Base-by-base conservation (phyloP, 2,888 invertebrate genomes). In the Sturmia bella region DNA sequence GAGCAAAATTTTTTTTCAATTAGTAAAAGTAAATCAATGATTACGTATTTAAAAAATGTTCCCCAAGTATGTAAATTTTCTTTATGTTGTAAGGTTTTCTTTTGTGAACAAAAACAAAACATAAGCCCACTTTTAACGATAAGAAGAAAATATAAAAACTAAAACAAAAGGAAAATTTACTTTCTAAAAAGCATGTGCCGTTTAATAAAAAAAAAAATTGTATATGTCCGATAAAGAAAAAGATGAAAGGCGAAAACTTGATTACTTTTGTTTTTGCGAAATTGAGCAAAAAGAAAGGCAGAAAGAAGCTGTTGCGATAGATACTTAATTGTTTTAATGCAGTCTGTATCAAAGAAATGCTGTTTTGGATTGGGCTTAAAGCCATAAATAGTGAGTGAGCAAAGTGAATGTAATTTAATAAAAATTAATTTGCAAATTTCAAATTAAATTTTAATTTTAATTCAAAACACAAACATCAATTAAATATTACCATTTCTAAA, bases 121-220 rank as follows among this genome's bases (percentile, higher is more conserved):
- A 11, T 56, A 43, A 50, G 15, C 32, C 11, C 52, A 27, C 21
- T 59, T 21, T 17, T 21, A 43, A 43, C 11, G 27, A 48, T 41
- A 19, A 24, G 39, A 32, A 17, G 13, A 1, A 7, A 32, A 32
- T 9, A 32, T 7, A 32, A 32, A 32, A 32, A 32, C 9, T 17
- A 5, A 72, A 50, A 68, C 39, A 70, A 54, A 68, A 72, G 59
- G 63, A 74, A 75, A 81, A 74, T 74, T 80, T 41, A 82, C 82
- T 82, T 82, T 82, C 82, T 78, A 82, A 82, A 76, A 81, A 48
- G 45, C 32, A 70, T 48, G 50, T 70, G 24, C 74, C 70, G 59
- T 70, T 78, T 78, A 70, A 45, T n/a, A n/a, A 77, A 63, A 69
- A 70, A 72, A 66, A 39, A 56, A 48, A 32, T 50, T 19, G 5